phyloP scores from a whole-genome alignment of 2,797 vertebrate species.

The Poeciliopsis presidionis region DNA sequence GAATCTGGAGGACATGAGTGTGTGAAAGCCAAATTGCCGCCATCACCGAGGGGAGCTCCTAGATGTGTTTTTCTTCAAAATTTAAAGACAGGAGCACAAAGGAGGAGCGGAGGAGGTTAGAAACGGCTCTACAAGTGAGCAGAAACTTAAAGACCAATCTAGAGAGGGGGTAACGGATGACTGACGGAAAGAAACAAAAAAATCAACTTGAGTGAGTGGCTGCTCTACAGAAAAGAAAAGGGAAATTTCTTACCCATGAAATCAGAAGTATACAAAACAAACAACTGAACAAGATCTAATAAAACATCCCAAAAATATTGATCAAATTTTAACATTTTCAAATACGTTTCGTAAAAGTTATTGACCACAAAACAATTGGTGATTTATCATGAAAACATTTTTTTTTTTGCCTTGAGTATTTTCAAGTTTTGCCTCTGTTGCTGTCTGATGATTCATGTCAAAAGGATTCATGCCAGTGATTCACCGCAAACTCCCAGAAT shows the following conservation, averaged over 20 bases:
- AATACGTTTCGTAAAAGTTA: constrained; percentile 12
- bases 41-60: constrained; percentile 70
- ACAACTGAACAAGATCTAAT: constrained; percentile 29
- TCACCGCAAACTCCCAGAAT: constrained; percentile 18
- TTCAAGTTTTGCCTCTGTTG: neutral
- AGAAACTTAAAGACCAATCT: constrained; percentile 53
- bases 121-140: constrained; percentile 59
- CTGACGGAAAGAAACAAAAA: constrained; percentile 58
- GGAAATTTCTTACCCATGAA: constrained; percentile 47
- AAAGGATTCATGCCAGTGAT: neutral
- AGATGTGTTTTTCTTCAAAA: constrained; percentile 60
- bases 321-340: constrained; percentile 24
- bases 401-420: neutral
- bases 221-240: constrained; percentile 56
- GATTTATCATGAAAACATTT: neutral
- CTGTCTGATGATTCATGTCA: constrained; percentile 14
- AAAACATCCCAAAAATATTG: constrained; percentile 11
- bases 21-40: constrained; percentile 75
- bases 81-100: constrained; percentile 66
- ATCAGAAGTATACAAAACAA: constrained; percentile 8
- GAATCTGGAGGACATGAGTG: constrained; percentile 65
- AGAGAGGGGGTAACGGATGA: constrained; percentile 29
- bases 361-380: neutral
- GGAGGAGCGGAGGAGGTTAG: constrained; percentile 54
- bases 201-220: constrained; percentile 64